These are phyloP conservation scores for Dreissena rostriformis DNA, from an alignment of 1,140 invertebrate species.

Conservation along the genomic window DNA sequence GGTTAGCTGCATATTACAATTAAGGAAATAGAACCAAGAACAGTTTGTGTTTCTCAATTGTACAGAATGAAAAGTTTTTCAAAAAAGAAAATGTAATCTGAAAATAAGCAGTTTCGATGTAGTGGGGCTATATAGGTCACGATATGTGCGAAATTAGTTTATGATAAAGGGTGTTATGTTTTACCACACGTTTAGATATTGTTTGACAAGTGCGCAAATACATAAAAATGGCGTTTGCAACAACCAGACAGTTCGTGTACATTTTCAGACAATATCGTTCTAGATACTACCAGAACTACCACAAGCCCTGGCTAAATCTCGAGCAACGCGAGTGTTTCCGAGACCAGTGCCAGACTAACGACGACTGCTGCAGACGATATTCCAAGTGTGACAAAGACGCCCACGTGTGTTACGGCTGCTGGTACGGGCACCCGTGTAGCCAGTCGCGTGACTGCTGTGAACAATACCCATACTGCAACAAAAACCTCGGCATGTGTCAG, in stretches of 20 bases:
- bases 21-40: too few species aligned
- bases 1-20: too few species aligned
- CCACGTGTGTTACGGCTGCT: slow-evolving; percentile 37
- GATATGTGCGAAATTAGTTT: not conserved
- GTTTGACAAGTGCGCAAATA: not conserved
- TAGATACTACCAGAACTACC: slow-evolving; percentile 48
- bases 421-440: slow-evolving; percentile 26
- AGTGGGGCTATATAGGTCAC: not conserved
- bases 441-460: slow-evolving; percentile 33
- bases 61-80: too few species aligned
- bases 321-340: slow-evolving; percentile 22
- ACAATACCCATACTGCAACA: slow-evolving; percentile 28
- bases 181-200: not conserved
- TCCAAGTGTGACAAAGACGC: slow-evolving; percentile 29
- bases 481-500: not conserved
- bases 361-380: slow-evolving; percentile 32
- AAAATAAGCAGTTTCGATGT: not conserved
- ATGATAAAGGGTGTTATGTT: not conserved
- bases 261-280: slow-evolving; percentile 36
- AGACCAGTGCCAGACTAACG: slow-evolving; percentile 3
- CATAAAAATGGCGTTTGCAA: not conserved
- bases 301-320: slow-evolving; percentile 33
- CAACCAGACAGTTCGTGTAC: not conserved
- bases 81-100: not conserved
- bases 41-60: too few species aligned